Base-by-base conservation (phyloP, 2,113 vertebrate species). In the Camelus bactrianus region DNA sequence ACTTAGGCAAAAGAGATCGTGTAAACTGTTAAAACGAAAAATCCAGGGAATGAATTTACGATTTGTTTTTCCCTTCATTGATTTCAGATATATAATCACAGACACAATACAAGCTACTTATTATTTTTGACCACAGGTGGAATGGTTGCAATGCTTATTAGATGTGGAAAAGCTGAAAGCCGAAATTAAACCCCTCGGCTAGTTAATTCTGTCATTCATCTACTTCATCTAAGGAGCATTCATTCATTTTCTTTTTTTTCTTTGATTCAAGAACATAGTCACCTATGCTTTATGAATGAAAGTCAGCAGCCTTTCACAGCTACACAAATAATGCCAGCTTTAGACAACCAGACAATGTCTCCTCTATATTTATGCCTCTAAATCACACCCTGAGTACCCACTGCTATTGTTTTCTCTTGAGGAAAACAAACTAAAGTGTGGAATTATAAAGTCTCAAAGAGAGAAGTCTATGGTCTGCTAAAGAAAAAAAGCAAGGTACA, bases 221-320 rank as follows among this genome's bases (percentile, higher is more conserved):
- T 86, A 5, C 20, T 91, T 65, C 17, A 4, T 67, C 15, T 5
- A 58, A 70, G 65, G 81, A 52, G 50, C 19, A 50, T 69, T 91
- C 76, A 91, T 93, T 97, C 77, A 91, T 81, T 89, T 82, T 54
- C n/a, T 91, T 28, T 79, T 30, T 92, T 83, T 93, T 48, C 77
- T 83, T 65, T 81, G 89, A 95, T 96, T 94, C 60, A 97, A 56
- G 60, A 91, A 81, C 6, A 13, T 30, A 76, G 82, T 91, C 85
- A 97, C 94, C 94, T 97, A 70, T 93, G 76, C 81, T 96, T 95
- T 95, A 93, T 96, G 97, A 97, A 96, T 97, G 94, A 91, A 93
- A 89, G 76, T 65, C 42, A 32, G 89, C 67, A 76, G 89, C 16
- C 76, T 95, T 93, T 92, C 72, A 91, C 76, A 80, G 69, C 65